These are phyloP conservation scores for Oreochromis grahami DNA, from an alignment of 2,797 vertebrate species.

Conservation along the genomic window DNA sequence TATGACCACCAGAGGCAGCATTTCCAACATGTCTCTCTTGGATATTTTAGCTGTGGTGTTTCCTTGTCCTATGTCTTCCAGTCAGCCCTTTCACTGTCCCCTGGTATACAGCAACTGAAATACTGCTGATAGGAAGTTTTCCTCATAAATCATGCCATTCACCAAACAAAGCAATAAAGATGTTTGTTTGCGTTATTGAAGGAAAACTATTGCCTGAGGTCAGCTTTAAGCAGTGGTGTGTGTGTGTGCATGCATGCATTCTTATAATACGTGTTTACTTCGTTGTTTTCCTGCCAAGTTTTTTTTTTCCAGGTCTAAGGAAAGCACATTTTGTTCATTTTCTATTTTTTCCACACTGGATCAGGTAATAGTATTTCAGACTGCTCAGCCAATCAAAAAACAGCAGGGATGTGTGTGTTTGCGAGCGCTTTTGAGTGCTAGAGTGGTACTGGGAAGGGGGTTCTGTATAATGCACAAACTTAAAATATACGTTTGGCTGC, in stretches of 20 bases:
- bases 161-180: conserved; percentile 82
- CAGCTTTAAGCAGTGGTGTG: conserved; percentile 66
- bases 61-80: conserved; percentile 39
- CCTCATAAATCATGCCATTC: conserved; percentile 88
- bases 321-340: conserved; percentile 47
- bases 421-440: background rate
- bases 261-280: conserved; percentile 43
- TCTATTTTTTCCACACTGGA: background rate
- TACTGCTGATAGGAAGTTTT: conserved; percentile 85
- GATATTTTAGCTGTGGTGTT: conserved; percentile 16
- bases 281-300: conserved; percentile 29
- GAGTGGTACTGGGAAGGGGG: background rate
- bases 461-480: background rate
- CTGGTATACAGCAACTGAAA: conserved; percentile 73
- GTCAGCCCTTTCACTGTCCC: conserved; percentile 68
- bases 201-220: conserved; percentile 74
- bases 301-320: conserved; percentile 40
- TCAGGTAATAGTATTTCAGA: conserved; percentile 44
- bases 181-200: conserved; percentile 80
- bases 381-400: conserved; percentile 52
- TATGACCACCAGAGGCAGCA: conserved; percentile 57
- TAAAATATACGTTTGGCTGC: conserved; percentile 16
- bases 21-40: conserved; percentile 12
- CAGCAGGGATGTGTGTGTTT: background rate
- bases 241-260: conserved; percentile 19